phyloP scores from a whole-genome alignment of 2,888 invertebrate genomes.

The Halocaridina rubra region DNA sequence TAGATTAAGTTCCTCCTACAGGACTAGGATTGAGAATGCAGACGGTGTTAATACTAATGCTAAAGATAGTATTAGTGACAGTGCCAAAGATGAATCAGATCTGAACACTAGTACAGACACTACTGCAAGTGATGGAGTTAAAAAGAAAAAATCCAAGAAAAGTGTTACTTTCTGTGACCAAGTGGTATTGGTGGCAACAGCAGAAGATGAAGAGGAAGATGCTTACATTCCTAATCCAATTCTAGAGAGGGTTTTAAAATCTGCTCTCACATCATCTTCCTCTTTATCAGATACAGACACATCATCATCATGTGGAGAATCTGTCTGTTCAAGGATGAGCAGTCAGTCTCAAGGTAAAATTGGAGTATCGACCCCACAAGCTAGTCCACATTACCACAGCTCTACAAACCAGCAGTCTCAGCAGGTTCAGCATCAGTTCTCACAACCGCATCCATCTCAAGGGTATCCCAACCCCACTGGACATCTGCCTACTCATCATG shows the following conservation, averaged over 20 bases:
- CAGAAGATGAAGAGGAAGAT: constrained; percentile 91
- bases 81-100: constrained; percentile 50
- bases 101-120: constrained; percentile 62
- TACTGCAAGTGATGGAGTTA: constrained; percentile 70
- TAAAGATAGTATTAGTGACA: constrained; percentile 27
- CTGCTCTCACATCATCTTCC: constrained; percentile 50
- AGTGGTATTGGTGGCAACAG: constrained; percentile 90
- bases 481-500: neutral
- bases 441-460: constrained; percentile 9
- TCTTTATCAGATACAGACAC: constrained; percentile 36
- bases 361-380: constrained; percentile 46
- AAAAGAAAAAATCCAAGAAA: constrained; percentile 76
- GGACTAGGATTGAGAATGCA: constrained; percentile 40
- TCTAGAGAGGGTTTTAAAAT: constrained; percentile 82
- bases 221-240: constrained; percentile 92
- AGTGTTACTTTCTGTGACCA: constrained; percentile 95
- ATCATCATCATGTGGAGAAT: constrained; percentile 50
- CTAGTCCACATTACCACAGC: constrained; percentile 45
- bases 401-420: neutral
- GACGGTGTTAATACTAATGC: constrained; percentile 19
- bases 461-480: constrained; percentile 10
- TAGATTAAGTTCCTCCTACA: constrained; percentile 43
- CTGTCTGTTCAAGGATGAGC: constrained; percentile 16
- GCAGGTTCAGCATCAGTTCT: constrained; percentile 15
- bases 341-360: neutral